These are phyloP conservation scores for Galeopsomyia nigrocyanea DNA, from an alignment of 2,888 invertebrate species.

Conservation along the genomic window DNA sequence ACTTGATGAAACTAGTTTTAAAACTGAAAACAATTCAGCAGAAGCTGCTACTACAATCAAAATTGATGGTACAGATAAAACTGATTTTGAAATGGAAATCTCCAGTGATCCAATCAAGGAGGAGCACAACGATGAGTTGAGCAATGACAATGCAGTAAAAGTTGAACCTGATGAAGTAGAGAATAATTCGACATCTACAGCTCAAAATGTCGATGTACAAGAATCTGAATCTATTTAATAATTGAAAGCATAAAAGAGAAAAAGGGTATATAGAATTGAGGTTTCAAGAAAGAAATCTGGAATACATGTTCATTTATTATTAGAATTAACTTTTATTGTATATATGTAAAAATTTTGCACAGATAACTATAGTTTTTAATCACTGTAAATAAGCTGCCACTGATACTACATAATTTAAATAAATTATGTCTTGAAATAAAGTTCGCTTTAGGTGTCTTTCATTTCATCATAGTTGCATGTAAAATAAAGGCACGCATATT, in stretches of 20 bases:
- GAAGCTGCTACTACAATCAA: conserved; percentile 7
- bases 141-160: too few relatives aligned
- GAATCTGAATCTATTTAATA: conserved; percentile 51
- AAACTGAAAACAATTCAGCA: conserved; percentile 7
- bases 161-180: conserved; percentile 13
- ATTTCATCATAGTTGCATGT: conserved; percentile 53
- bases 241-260: conserved; percentile 43
- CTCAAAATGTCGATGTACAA: neutral
- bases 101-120: neutral
- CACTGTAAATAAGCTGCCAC: conserved; percentile 57
- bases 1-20: neutral
- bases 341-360: conserved; percentile 54
- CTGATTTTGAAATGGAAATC: neutral
- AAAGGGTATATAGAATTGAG: too few relatives aligned
- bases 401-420: conserved; percentile 57
- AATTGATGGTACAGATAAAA: neutral
- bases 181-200: conserved; percentile 13
- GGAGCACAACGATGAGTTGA: neutral
- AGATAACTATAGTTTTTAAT: conserved; percentile 51
- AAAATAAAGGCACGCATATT: conserved; percentile 57
- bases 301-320: too few relatives aligned
- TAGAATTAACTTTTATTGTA: conserved; percentile 38
- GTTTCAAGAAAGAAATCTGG: too few relatives aligned
- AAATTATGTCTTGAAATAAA: conserved; percentile 56
- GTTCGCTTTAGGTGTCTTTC: conserved; percentile 43